These are phyloP conservation scores for Spisula subtruncata DNA, from an alignment of 2,888 invertebrate genomes.

Conservation along the genomic window DNA sequence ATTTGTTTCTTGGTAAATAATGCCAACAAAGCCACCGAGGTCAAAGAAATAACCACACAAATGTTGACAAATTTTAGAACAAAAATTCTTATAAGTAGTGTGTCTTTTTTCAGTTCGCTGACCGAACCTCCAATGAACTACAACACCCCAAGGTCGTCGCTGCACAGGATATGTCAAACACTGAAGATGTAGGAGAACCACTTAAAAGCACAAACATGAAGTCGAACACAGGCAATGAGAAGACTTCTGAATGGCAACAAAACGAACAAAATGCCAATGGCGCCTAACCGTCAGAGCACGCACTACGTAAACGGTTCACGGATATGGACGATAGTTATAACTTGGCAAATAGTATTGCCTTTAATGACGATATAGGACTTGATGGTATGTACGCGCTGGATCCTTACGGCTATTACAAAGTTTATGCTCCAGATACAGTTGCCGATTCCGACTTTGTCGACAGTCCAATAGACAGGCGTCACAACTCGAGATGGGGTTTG, in stretches of 20 bases:
- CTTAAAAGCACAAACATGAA: neutral
- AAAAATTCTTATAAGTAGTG: no score
- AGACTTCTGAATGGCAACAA: neutral
- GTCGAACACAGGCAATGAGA: neutral
- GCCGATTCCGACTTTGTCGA: conserved; percentile 14
- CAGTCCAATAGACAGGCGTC: conserved; percentile 31
- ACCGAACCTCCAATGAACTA: neutral
- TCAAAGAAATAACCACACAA: no score
- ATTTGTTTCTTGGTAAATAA: no score
- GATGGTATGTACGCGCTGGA: neutral
- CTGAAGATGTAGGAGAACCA: neutral
- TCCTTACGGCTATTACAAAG: conserved; percentile 1
- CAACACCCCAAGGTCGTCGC: neutral
- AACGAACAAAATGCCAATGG: neutral
- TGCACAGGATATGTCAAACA: neutral
- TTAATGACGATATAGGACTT: neutral
- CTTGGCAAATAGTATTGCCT: neutral
- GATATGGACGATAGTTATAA: neutral
- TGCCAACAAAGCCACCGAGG: no score
- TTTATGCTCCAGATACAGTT: neutral
- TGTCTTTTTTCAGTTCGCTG: neutral
- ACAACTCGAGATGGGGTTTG: conserved; percentile 41
- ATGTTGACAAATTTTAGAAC: no score
- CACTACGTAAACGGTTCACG: neutral
- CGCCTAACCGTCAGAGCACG: neutral